A percentile compares a stretch with the other conserved stretches of the same genome.
These are phyloP conservation scores for Conomelus anceps DNA, from an alignment of 2,888 invertebrate genomes.

Conservation along the genomic window DNA sequence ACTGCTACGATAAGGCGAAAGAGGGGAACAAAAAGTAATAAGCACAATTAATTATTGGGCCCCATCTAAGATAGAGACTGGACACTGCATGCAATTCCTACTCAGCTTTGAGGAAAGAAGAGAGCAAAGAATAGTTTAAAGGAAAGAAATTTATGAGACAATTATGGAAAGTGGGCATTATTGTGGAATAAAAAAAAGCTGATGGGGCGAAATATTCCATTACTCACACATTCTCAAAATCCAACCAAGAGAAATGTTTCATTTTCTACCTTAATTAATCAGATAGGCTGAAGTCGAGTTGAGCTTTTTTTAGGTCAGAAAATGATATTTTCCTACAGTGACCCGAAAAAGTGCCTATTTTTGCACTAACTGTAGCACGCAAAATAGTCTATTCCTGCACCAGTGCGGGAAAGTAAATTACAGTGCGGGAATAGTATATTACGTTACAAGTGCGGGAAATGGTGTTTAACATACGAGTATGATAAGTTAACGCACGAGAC, in stretches of 20 bases:
- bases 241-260: neutral
- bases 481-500: too few species aligned
- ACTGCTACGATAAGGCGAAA: neutral
- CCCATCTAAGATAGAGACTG: neutral
- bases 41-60: too few species aligned
- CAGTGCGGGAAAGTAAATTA: too few species aligned
- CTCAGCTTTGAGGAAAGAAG: neutral
- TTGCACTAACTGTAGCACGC: too few species aligned
- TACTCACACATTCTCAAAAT: neutral
- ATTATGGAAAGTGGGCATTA: neutral
- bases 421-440: too few species aligned
- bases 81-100: neutral
- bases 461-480: too few species aligned
- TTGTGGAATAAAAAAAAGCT: neutral
- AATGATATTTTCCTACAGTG: too few species aligned
- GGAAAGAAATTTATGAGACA: neutral
- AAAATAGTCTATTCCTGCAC: too few species aligned
- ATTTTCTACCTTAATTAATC: neutral
- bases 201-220: neutral
- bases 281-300: too few species aligned
- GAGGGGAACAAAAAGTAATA: neutral
- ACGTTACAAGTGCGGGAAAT: too few species aligned
- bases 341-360: too few species aligned
- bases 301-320: too few species aligned
- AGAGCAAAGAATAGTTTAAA: neutral